These are phyloP conservation scores for Lytechinus pictus DNA, from an alignment of 35 echinoderm and acorn worm species.

Conservation along the genomic window DNA sequence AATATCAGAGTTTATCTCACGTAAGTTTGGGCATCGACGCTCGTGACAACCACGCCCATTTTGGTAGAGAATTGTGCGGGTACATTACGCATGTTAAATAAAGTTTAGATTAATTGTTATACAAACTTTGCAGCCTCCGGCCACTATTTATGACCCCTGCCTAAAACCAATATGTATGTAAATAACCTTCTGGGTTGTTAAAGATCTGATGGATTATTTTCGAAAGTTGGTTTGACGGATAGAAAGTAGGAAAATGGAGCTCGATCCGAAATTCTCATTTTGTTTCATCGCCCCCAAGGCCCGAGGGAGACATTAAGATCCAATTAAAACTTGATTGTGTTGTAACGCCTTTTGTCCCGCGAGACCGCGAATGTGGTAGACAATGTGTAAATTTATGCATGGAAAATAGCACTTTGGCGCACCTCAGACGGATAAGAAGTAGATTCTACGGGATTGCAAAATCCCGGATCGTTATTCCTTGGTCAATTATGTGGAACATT, in stretches of 20 bases:
- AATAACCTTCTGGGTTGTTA: not conserved
- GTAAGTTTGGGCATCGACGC: too few species aligned
- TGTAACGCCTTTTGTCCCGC: not conserved
- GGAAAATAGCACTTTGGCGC: not conserved
- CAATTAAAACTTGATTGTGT: not conserved
- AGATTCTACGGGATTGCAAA: not conserved
- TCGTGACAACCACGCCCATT: too few species aligned
- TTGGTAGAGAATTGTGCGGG: too few species aligned
- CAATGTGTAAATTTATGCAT: not conserved
- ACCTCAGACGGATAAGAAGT: not conserved
- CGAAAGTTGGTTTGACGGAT: not conserved
- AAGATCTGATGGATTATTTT: not conserved
- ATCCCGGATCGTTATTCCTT: not conserved
- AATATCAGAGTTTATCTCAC: too few species aligned
- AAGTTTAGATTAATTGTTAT: too few species aligned
- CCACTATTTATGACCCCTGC: too few species aligned
- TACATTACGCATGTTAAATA: too few species aligned
- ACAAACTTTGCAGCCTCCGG: too few species aligned
- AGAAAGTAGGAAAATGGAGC: not conserved
- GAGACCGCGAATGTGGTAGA: not conserved
- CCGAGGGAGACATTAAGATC: not conserved
- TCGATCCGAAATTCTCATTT: not conserved
- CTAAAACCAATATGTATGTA: not conserved
- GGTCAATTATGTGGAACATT: not conserved
- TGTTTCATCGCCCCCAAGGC: not conserved